These are phyloP conservation scores for Drosophila cracens DNA, from an alignment of 2,888 invertebrate genomes.

Conservation along the genomic window DNA sequence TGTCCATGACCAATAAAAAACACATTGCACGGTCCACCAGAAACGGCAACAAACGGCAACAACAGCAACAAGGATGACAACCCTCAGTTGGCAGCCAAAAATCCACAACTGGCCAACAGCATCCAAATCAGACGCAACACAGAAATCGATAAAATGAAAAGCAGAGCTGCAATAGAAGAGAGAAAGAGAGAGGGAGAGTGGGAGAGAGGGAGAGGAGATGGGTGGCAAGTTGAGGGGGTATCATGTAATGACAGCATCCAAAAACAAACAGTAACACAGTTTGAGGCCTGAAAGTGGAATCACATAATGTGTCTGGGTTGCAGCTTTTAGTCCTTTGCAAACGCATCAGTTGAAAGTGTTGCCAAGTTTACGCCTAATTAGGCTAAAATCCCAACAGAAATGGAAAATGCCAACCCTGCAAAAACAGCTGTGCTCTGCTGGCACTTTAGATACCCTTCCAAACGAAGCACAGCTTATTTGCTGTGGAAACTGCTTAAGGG, in stretches of 20 bases:
- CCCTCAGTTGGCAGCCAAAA: conserved; percentile 44
- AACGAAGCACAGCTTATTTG: background rate
- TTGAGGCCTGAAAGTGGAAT: conserved; percentile 27
- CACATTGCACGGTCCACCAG: conserved; percentile 64
- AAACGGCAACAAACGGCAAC: conserved; percentile 3
- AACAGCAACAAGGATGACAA: conserved; percentile 13
- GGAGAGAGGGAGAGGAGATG: background rate
- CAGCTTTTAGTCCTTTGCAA: conserved; percentile 25
- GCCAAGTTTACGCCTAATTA: conserved; percentile 78
- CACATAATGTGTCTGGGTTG: conserved; percentile 42
- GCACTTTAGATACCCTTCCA: background rate
- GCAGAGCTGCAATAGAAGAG: conserved; percentile 21
- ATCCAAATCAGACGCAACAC: conserved; percentile 45
- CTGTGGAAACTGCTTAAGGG: background rate
- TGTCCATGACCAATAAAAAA: conserved; percentile 72
- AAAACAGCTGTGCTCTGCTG: background rate
- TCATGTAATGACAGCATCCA: conserved; percentile 41
- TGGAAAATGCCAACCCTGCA: conserved; percentile 7
- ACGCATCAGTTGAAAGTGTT: conserved; percentile 59
- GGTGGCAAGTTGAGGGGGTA: background rate
- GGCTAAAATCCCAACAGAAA: conserved; percentile 64
- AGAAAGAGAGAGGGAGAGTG: conserved; percentile 1
- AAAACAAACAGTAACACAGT: conserved; percentile 39
- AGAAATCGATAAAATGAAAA: conserved; percentile 74
- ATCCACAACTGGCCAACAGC: conserved; percentile 35